phyloP scores from a whole-genome alignment of 2,888 invertebrate genomes.

The Doris montereyensis region DNA sequence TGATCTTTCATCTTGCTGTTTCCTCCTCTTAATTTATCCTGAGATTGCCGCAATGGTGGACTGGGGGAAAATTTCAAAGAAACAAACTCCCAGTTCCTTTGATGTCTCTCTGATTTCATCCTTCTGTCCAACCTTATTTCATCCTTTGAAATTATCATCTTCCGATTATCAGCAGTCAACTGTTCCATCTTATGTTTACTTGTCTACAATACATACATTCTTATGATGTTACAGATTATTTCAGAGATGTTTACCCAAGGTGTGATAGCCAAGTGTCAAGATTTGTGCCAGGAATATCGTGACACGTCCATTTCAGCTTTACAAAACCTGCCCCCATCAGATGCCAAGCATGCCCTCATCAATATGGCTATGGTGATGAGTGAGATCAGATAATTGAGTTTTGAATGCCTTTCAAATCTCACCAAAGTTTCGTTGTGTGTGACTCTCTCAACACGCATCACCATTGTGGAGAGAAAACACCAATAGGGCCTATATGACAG shows the following conservation, averaged over 20 bases:
- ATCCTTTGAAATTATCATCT: no score
- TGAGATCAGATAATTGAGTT: background rate
- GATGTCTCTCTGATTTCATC: no score
- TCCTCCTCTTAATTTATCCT: no score
- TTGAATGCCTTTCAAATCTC: background rate
- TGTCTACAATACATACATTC: background rate
- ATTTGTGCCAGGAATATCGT: constrained; percentile 64
- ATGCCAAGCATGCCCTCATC: constrained; percentile 86
- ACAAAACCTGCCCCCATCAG: constrained; percentile 83
- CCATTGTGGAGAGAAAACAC: no score
- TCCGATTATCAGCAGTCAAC: background rate
- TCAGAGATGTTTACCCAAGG: constrained; percentile 43
- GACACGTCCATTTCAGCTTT: constrained; percentile 81
- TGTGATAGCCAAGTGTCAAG: constrained; percentile 58
- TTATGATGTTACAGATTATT: constrained; percentile 51
- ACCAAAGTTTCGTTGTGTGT: no score
- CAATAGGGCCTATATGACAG: no score
- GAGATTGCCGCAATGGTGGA: background rate
- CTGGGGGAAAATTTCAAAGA: background rate
- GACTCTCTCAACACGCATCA: no score
- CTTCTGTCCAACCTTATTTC: no score
- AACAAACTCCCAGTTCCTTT: no score
- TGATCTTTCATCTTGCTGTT: no score
- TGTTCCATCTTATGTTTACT: background rate
- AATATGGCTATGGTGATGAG: constrained; percentile 78